Evolutionary conservation across 2,113 vertebrate species (phyloP), one percentile per base, ranked within the genome.

Genomic region (Caretta caretta): DNA sequence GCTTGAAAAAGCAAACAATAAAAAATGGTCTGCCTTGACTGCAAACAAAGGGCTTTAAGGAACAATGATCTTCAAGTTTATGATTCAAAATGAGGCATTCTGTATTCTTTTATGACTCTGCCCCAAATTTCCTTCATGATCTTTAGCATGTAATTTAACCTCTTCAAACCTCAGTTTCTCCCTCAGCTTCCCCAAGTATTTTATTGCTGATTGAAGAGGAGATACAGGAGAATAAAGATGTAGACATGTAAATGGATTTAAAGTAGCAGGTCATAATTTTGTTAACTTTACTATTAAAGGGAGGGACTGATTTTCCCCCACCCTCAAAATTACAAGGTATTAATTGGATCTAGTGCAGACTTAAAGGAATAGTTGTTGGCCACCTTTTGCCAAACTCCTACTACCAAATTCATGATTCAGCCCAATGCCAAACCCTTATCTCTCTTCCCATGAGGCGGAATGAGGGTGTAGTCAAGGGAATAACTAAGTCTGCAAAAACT

Each of bases 51-150:
- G 29, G 53, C 24, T 29, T 27, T 65, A 42, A 54, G 50, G 12
- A 42, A 42, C 7, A 14, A 14, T n/a, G 2, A 38, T 38, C 38
- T 38, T 54, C 13, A 20, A 38, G n/a, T 72, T 22, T 69, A 69
- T 62, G 31, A 78, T 84, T 65, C 72, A 49, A 46, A 14, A 53
- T 59, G 51, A 92, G 38, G n/a, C 19, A 69, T 38, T 35, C 57
- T 46, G 51, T n/a, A 6, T 82, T 72, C 65, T 72, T 38, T 54
- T 25, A 13, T 53, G 80, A 46, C 46, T 86, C 11, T 75, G 35
- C 35, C 78, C 1, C n/a, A 1, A 0, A 50, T 19, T 27, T 5
- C 19, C 3, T 0, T 53, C n/a, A 75, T 80, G 49, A 24, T 16
- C 17, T 56, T 22, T 51, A 92, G 75, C 29, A 25, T 80, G 49